phyloP scores from a whole-genome alignment of 1,140 invertebrate species.

The Pomacea maculata region DNA sequence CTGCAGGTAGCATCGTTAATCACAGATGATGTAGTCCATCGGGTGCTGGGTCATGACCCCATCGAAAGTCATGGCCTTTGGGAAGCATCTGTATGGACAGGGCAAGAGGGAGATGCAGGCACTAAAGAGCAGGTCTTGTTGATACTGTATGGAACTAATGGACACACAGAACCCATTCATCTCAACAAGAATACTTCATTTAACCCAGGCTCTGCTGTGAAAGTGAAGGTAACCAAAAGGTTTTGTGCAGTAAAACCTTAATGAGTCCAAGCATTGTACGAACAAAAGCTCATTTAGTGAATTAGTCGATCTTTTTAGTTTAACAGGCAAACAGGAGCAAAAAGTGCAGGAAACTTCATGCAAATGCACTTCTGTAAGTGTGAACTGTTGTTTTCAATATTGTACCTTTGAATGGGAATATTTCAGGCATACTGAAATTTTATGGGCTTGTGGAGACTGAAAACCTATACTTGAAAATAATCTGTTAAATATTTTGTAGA shows the following conservation, averaged over 20 bases:
- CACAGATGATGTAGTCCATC: slow-evolving; percentile 17
- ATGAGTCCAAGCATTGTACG: too few species aligned
- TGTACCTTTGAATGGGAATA: too few species aligned
- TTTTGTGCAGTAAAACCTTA: not conserved
- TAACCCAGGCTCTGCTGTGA: slow-evolving; percentile 38
- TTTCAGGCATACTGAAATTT: too few species aligned
- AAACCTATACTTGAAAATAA: too few species aligned
- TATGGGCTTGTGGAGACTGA: too few species aligned
- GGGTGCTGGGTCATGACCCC: slow-evolving; percentile 18
- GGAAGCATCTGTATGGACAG: slow-evolving; percentile 42
- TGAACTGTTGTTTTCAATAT: too few species aligned
- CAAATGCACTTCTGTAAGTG: too few species aligned
- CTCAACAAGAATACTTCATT: slow-evolving; percentile 47
- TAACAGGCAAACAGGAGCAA: not conserved
- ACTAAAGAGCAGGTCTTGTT: slow-evolving; percentile 42
- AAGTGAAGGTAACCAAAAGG: slow-evolving; percentile 33
- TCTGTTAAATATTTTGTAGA: too few species aligned
- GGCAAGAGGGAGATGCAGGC: slow-evolving; percentile 34
- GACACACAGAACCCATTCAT: slow-evolving; percentile 40
- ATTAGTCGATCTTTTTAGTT: not conserved
- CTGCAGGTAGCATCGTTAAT: slow-evolving; percentile 10
- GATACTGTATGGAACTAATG: slow-evolving; percentile 48
- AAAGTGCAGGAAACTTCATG: too few species aligned
- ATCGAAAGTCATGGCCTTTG: slow-evolving; percentile 32
- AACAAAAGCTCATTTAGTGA: not conserved